A percentile compares a stretch with the other conserved stretches of the same genome.
Conservation (phyloP, 1,140 invertebrate species). For the Anadara kagoshimensis region DNA sequence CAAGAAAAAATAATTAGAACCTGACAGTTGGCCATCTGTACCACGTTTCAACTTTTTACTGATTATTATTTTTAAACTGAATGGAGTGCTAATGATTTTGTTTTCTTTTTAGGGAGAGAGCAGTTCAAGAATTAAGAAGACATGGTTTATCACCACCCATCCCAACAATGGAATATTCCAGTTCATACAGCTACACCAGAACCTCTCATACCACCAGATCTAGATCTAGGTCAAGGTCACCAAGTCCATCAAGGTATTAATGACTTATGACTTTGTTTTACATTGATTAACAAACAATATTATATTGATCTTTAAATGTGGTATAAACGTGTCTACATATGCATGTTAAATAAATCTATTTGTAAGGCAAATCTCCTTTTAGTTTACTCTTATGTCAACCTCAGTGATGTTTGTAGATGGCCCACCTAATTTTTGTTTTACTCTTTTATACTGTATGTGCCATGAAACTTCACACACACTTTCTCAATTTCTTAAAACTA, state of each 20-base stretch:
- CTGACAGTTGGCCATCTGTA: too few relatives aligned
- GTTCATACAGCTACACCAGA: constrained; percentile 37
- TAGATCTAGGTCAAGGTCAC: constrained; percentile 52
- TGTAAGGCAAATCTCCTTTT: neutral
- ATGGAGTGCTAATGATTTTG: too few relatives aligned
- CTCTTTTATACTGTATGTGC: too few relatives aligned
- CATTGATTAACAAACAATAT: neutral
- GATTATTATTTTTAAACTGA: too few relatives aligned
- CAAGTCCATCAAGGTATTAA: constrained; percentile 47
- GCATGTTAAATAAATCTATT: neutral
- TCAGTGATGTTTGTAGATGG: neutral
- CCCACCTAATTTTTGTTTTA: too few relatives aligned
- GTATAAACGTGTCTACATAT: neutral
- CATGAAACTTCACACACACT: too few relatives aligned
- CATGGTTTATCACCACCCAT: constrained; percentile 63
- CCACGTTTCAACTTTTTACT: too few relatives aligned
- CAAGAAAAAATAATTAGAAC: too few relatives aligned
- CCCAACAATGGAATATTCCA: constrained; percentile 62
- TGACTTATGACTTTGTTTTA: neutral
- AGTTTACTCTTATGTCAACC: neutral
- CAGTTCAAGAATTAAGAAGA: constrained; percentile 66
- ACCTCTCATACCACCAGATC: constrained; percentile 31
- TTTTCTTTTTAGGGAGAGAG: constrained; percentile 30
- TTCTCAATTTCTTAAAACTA: too few relatives aligned
- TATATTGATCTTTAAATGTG: neutral